These are phyloP conservation scores for Nycticebus coucang DNA, from an alignment of 2,113 vertebrate species.

Conservation along the genomic window DNA sequence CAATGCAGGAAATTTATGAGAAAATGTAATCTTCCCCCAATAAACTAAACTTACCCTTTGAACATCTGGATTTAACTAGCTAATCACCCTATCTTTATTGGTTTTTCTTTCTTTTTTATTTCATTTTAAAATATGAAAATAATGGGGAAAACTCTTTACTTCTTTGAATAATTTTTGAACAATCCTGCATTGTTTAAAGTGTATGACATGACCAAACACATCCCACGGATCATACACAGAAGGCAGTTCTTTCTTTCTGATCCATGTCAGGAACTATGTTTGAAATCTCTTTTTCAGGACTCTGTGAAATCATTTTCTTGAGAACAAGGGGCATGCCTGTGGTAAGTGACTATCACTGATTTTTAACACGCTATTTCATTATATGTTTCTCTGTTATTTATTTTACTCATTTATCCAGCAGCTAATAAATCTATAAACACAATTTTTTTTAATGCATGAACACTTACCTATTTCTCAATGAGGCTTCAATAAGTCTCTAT, in stretches of 20 bases:
- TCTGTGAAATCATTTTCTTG: neutral
- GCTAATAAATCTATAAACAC: neutral
- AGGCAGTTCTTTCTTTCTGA: neutral
- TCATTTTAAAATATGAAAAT: neutral
- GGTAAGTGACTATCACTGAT: neutral
- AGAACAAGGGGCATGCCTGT: neutral
- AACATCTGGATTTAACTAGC: neutral
- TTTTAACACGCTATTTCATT: neutral
- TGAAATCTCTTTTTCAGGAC: neutral
- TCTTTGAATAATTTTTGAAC: neutral
- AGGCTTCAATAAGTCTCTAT: slow-evolving; percentile 23
- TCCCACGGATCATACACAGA: neutral
- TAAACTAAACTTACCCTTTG: neutral
- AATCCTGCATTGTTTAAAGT: neutral
- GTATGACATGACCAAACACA: neutral
- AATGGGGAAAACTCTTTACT: neutral
- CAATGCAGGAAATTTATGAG: neutral
- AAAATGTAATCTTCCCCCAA: neutral
- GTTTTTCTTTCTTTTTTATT: neutral
- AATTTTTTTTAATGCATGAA: neutral
- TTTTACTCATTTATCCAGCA: neutral
- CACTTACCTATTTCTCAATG: neutral
- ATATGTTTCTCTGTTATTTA: neutral
- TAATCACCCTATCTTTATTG: neutral
- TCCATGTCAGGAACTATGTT: neutral